Percentiles rank a stretch among this genome's conserved stretches.
Evolutionary conservation across 1,140 invertebrate genomes (phyloP).

Genomic region (Diabrotica undecimpunctata): DNA sequence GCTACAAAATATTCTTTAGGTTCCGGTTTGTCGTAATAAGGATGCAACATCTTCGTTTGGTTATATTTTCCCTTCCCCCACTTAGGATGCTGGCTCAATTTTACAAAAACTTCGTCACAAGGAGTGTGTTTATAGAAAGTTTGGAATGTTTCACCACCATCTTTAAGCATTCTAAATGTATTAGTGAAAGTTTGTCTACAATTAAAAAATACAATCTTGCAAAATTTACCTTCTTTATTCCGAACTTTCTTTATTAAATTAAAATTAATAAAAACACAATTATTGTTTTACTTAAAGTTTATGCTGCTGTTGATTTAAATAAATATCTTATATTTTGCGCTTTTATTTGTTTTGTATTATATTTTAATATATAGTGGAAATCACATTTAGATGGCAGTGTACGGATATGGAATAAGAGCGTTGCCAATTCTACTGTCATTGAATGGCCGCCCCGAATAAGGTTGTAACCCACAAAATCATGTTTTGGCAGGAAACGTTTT

Average conservation of each 20-base stretch:
- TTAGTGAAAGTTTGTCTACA: conserved; percentile 3
- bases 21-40: not conserved
- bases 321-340: too few species aligned
- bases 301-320: not conserved
- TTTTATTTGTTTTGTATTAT: too few species aligned
- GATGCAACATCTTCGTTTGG: not conserved
- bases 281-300: not conserved
- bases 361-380: too few species aligned
- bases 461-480: too few species aligned
- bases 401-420: too few species aligned
- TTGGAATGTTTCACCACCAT: not conserved
- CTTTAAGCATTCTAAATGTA: not conserved
- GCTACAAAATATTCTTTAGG: not conserved
- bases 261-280: not conserved
- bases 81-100: not conserved
- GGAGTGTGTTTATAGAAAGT: not conserved
- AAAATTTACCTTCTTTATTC: not conserved
- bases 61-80: conserved; percentile 9
- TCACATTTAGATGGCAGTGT: too few species aligned
- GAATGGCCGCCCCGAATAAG: too few species aligned
- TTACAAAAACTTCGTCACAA: not conserved
- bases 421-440: too few species aligned
- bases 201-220: not conserved
- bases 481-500: too few species aligned
- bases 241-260: not conserved